These are phyloP conservation scores for Hippasteria phrygiana DNA, from an alignment of 53 echinoderm and acorn worm genomes.

Conservation along the genomic window DNA sequence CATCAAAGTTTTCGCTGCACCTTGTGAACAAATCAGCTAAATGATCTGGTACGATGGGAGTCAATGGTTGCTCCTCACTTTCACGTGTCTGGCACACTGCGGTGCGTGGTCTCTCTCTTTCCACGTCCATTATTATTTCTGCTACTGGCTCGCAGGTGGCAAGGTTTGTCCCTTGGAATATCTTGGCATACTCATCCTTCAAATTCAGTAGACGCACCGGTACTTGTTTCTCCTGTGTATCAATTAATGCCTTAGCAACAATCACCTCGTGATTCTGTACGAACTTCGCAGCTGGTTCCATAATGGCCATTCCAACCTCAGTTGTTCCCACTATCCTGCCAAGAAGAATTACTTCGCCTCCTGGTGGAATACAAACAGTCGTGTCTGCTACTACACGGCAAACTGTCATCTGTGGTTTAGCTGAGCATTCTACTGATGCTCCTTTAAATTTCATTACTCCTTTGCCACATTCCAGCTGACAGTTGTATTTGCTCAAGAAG, in stretches of 20 bases:
- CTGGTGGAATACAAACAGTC: background rate
- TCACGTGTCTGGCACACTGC: background rate
- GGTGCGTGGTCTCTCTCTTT: background rate
- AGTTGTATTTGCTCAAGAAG: slow-evolving; percentile 61
- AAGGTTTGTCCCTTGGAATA: slow-evolving; percentile 11
- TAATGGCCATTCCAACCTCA: background rate
- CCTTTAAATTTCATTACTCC: background rate
- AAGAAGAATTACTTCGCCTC: background rate
- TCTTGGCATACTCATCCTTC: background rate
- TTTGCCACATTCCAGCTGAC: slow-evolving; percentile 3
- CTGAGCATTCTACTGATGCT: background rate
- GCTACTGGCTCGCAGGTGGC: background rate
- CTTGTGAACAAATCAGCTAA: background rate
- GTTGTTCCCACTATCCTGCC: background rate
- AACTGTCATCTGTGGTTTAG: background rate
- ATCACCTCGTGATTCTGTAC: background rate
- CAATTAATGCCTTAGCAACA: background rate
- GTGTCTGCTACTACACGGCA: background rate
- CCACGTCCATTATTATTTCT: background rate
- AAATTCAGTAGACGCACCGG: slow-evolving; percentile 31
- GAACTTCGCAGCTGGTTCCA: background rate
- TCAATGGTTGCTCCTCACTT: background rate
- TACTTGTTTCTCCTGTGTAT: slow-evolving; percentile 6
- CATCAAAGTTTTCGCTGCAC: background rate
- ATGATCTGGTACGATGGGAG: background rate